phyloP scores from a whole-genome alignment of 2,113 vertebrate genomes.

The Passer montanus region DNA sequence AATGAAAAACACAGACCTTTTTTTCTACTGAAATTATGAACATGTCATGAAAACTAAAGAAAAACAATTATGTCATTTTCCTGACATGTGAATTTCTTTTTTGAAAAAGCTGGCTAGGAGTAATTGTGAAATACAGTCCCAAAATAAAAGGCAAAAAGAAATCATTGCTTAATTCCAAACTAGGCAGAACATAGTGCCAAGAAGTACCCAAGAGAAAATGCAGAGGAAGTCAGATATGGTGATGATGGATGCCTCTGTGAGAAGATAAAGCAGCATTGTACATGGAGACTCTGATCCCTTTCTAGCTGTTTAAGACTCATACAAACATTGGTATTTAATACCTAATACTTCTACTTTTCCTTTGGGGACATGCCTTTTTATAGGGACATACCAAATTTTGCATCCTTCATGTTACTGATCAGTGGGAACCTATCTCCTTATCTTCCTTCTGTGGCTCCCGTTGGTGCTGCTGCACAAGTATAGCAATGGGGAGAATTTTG shows the following conservation, averaged over 20 bases:
- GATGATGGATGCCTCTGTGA: background rate
- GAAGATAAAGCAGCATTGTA: conserved; percentile 1
- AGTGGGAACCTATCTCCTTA: background rate
- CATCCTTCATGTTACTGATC: background rate
- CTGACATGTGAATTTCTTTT: conserved; percentile 31
- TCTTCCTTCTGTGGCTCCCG: background rate
- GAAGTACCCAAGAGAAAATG: conserved; percentile 30
- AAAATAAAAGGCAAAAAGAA: conserved; percentile 17
- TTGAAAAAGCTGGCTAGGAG: conserved; percentile 49
- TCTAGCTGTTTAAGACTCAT: background rate
- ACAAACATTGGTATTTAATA: background rate
- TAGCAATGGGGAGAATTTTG: background rate
- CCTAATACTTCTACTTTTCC: background rate
- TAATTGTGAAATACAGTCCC: conserved; percentile 14
- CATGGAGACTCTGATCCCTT: background rate
- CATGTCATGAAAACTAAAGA: background rate
- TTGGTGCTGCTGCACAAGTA: background rate
- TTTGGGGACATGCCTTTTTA: background rate
- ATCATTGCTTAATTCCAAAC: background rate
- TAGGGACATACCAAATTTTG: background rate
- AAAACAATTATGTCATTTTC: conserved; percentile 64
- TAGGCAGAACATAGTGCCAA: background rate
- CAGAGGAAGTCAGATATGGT: background rate
- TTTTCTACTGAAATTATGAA: background rate
- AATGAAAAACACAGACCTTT: background rate